phyloP scores from a whole-genome alignment of 2,113 vertebrate species.

The Aythya baeri region DNA sequence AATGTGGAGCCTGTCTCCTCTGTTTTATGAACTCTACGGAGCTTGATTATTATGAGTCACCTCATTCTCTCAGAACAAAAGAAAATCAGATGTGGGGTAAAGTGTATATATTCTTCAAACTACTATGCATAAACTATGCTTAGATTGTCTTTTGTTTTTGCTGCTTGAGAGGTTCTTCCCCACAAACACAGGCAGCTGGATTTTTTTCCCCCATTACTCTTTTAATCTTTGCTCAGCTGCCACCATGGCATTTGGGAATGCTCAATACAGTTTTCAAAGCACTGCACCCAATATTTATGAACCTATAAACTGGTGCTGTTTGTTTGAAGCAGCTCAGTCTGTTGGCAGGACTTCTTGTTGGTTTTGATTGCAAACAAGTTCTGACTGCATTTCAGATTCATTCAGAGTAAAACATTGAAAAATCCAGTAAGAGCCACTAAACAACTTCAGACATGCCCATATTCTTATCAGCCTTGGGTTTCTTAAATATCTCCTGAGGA shows the following conservation, averaged over 20 bases:
- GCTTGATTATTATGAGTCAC: not conserved
- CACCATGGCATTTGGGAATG: slow-evolving; percentile 9
- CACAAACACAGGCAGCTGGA: not conserved
- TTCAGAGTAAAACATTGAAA: slow-evolving; percentile 39
- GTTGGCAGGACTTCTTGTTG: not conserved
- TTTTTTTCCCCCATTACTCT: not conserved
- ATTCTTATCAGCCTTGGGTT: not conserved
- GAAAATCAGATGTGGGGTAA: not conserved
- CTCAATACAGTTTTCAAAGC: slow-evolving; percentile 37
- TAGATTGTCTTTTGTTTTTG: not conserved
- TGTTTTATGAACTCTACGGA: not conserved
- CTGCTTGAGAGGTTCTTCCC: not conserved
- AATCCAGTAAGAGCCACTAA: not conserved
- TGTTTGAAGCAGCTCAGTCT: slow-evolving; percentile 33
- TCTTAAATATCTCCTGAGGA: not conserved
- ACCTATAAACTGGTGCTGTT: slow-evolving; percentile 28
- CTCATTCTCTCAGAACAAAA: not conserved
- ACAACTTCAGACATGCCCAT: not conserved
- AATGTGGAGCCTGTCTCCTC: not conserved
- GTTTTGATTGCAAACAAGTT: slow-evolving; percentile 34
- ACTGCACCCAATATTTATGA: slow-evolving; percentile 56
- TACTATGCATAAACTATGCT: not conserved
- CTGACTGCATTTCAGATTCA: slow-evolving; percentile 46
- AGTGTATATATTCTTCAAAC: not conserved
- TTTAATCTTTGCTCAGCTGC: slow-evolving; percentile 43